Base-by-base conservation (phyloP, 2,888 invertebrate genomes). In the Xestia ashworthii region DNA sequence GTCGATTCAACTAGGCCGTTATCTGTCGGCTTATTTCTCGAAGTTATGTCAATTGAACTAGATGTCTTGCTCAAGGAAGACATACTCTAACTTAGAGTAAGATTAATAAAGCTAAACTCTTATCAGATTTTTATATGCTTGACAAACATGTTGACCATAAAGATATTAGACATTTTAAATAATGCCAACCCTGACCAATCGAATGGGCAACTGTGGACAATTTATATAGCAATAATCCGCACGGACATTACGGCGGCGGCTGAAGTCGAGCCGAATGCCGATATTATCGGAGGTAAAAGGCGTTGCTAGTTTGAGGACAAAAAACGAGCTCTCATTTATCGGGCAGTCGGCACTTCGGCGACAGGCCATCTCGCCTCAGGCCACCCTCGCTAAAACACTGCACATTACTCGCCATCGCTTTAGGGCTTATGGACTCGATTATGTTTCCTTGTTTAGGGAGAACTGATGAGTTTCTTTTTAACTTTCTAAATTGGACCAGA, bases 161-260 rank as follows among this genome's bases (percentile, higher is more conserved):
- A 6, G 8, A 9, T 9, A 44, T 9, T 41, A 55, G 12, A n/a
- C 12, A 55, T 11, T 53, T 58, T 53, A n/a, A 9, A 62, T 85
- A 87, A 16, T 38, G 46, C 16, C 95, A 96, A 46, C 96, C 96
- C 95, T 96, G 92, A 8, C 58, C 90, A 95, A 95, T 94, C 90
- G 92, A 95, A 95, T 94, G 93, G 95, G 95, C 95, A 95, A 95
- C 93, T 95, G 95, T 92, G 95, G 94, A 95, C 96, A 96, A 96
- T 96, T 96, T 96, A 96, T 96, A 96, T 95, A 90, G 96, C 96
- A 96, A 96, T 96, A 96, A 96, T 96, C 96, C 96, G 87, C 94
- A 93, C 91, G 93, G 95, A 94, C 96, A 95, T 96, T 96, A 95
- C 95, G 88, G 91, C 89, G 89, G 82, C 76, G 78, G 38, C 78